These are phyloP conservation scores for Passer montanus DNA, from an alignment of 2,113 vertebrate genomes.

Conservation along the genomic window DNA sequence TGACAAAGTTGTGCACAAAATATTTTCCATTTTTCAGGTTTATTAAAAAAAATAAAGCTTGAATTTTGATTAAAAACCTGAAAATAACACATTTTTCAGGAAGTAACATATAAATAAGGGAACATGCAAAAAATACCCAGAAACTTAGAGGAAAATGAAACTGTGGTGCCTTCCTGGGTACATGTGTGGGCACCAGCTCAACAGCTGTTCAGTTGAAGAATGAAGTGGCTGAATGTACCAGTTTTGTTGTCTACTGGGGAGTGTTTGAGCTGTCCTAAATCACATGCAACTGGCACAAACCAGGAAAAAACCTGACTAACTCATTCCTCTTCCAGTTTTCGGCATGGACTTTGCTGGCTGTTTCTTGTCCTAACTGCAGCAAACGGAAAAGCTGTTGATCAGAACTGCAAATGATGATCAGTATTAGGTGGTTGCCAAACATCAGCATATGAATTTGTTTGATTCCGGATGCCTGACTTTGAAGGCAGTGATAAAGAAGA, in stretches of 20 bases:
- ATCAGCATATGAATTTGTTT: background rate
- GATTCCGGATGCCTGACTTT: background rate
- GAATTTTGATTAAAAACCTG: background rate
- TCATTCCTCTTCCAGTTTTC: background rate
- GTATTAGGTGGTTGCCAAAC: background rate
- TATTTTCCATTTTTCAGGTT: background rate
- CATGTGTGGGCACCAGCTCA: background rate
- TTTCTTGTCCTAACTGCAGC: background rate
- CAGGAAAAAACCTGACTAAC: background rate
- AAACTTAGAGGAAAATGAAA: background rate
- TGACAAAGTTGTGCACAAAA: background rate
- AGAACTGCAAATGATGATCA: background rate
- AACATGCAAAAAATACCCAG: background rate
- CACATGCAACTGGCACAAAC: background rate
- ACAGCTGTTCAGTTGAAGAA: background rate
- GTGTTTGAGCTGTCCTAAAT: background rate
- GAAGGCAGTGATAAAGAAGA: background rate
- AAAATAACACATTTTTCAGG: background rate
- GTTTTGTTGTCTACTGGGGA: rapidly evolving
- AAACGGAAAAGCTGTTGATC: background rate
- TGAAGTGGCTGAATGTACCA: background rate
- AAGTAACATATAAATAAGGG: background rate
- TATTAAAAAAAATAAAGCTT: background rate
- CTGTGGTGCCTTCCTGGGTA: background rate
- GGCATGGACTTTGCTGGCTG: background rate